These are phyloP conservation scores for Saguinus imperator DNA, from an alignment of 2,113 vertebrate species.

Conservation along the genomic window DNA sequence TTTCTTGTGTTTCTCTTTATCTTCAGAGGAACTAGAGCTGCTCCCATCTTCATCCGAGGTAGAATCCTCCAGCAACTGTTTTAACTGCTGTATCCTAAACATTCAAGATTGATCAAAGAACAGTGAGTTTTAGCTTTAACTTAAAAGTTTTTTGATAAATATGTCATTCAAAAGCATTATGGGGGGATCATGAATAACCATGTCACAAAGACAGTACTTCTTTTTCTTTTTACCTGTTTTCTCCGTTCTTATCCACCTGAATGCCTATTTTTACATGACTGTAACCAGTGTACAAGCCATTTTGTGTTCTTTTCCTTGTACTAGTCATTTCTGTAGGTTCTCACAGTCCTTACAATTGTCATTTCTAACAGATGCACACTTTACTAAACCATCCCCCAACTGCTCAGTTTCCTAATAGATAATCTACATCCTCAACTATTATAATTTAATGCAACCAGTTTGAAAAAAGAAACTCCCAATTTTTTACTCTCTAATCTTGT, in stretches of 20 bases:
- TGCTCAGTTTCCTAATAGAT: not conserved
- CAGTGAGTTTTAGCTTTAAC: not conserved
- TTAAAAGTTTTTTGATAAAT: not conserved
- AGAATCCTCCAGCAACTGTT: conserved; percentile 93
- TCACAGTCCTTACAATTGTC: not conserved
- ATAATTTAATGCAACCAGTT: not conserved
- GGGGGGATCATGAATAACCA: too few relatives aligned
- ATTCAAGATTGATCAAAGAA: not conserved
- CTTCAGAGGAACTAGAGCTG: conserved; percentile 84
- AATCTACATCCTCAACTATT: not conserved
- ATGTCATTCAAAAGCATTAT: not conserved
- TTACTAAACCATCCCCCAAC: not conserved
- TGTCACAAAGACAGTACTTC: not conserved
- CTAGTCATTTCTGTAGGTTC: not conserved
- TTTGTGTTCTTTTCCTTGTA: not conserved
- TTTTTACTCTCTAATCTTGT: not conserved
- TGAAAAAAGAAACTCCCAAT: not conserved
- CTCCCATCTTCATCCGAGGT: conserved; percentile 89
- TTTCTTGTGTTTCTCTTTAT: conserved; percentile 74
- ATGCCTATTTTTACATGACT: not conserved
- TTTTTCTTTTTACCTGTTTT: not conserved
- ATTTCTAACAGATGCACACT: not conserved
- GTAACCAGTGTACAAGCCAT: not conserved
- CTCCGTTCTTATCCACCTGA: not conserved
- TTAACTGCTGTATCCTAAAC: conserved; percentile 94